Evolutionary conservation across 30 jellyfish, hydroid and myxozoan genomes (phyloP).

Genomic region (Hydractinia echinata): DNA sequence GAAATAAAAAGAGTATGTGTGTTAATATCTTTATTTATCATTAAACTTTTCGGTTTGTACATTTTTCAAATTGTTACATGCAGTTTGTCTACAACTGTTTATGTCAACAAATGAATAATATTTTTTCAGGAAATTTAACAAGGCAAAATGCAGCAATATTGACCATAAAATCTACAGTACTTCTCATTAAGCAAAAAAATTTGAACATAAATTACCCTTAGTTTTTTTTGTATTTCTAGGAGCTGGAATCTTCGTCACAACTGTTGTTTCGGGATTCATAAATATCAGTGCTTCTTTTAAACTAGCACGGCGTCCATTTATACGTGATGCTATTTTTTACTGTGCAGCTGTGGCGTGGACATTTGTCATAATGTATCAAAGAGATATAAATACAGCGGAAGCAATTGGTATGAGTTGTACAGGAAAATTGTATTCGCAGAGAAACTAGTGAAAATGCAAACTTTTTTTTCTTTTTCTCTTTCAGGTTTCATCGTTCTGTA

Average conservation of each 20-base stretch:
- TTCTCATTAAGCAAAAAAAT: not conserved
- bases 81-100: too few relatives aligned
- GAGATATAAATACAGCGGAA: conserved; percentile 70
- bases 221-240: conserved; percentile 40
- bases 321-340: conserved; percentile 69
- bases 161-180: too few relatives aligned
- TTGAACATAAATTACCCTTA: not conserved
- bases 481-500: conserved; percentile 76
- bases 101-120: too few relatives aligned
- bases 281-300: conserved; percentile 54
- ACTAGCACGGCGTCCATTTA: conserved; percentile 79
- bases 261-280: conserved; percentile 77
- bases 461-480: not conserved
- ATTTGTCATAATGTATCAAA: conserved; percentile 57
- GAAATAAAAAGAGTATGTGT: too few relatives aligned
- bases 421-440: not conserved
- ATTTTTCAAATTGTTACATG: too few relatives aligned
- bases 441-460: not conserved
- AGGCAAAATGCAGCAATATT: too few relatives aligned
- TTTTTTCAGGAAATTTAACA: too few relatives aligned
- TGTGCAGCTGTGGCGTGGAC: conserved; percentile 85
- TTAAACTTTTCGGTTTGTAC: too few relatives aligned
- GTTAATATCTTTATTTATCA: too few relatives aligned
- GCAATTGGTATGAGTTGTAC: conserved; percentile 53
- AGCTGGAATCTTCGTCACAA: conserved; percentile 87